Base-by-base conservation (phyloP, 2,797 vertebrate species). In the Sebastiscus tertius region DNA sequence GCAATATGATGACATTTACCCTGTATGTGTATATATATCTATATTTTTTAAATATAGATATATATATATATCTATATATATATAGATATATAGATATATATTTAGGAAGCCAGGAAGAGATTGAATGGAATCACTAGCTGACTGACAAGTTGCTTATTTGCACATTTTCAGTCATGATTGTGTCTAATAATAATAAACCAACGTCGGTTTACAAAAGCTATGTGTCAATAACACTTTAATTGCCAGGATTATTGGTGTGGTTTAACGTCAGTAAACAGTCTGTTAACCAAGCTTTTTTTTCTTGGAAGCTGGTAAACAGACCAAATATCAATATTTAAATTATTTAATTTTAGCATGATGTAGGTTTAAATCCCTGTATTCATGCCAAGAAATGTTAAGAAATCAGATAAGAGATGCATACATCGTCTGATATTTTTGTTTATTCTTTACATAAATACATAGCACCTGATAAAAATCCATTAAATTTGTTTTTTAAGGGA, bases 111-210 rank as follows among this genome's bases (percentile, higher is more conserved):
- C 34, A 67, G 60, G 16, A 72, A 54, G 22, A 83, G 63, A 90
- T 91, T 94, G 93, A 94, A 95, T 95, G 93, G 82, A 87, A n/a
- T 75, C 58, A 73, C 26, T n/a, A 27, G 68, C 63, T 81, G 49
- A 72, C 63, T 80, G 71, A 78, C 68, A 76, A 59, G 63, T 82
- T 80, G 16, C 12, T 6, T 5, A 5, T 77, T 61, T 59, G 16
- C 12, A 7, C 6, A 5, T 77, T 61, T 59, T 16, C 8, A 12
- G 18, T 16, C 8, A 54, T 13, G 2, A 31, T n/a, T 36, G 64
- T 71, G 20, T 33, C 20, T 52, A 16, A 33, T 5, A 31, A 34
- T 27, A 1, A 10, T 7, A 5, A 46, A 31, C 4, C 34, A 22
- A 39, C 16, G 3, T 22, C 26, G 5, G 6, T 34, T 63, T 77